Evolutionary conservation across 2,113 vertebrate genomes (phyloP).

Genomic region (Ramphastos sulfuratus): DNA sequence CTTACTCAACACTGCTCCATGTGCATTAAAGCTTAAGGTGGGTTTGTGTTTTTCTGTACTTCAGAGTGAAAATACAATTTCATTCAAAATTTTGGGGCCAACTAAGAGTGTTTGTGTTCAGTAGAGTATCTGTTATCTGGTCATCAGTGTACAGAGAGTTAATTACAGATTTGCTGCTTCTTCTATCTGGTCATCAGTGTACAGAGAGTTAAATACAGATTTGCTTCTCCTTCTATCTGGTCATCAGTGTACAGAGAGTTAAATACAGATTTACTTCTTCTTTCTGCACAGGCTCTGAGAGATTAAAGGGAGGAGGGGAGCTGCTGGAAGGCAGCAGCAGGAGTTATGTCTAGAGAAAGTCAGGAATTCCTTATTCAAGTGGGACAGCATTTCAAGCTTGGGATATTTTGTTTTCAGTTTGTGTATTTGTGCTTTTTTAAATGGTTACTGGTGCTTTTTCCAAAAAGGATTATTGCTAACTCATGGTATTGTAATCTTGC

Average conservation of each 20-base stretch:
- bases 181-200: neutral
- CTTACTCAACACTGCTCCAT: neutral
- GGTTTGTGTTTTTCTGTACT: neutral
- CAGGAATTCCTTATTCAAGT: neutral
- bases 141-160: neutral
- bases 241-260: neutral
- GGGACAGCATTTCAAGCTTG: neutral
- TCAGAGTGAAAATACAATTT: neutral
- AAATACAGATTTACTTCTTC: neutral
- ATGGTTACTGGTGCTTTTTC: neutral
- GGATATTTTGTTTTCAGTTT: neutral
- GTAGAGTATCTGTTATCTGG: neutral
- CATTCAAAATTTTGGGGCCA: neutral
- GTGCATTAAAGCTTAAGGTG: neutral
- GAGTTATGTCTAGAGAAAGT: neutral
- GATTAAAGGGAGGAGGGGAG: neutral
- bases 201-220: neutral
- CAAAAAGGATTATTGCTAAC: neutral
- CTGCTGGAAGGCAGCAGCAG: slow-evolving; percentile 2
- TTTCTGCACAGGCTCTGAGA: neutral
- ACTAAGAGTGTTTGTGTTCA: neutral
- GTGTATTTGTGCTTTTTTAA: neutral
- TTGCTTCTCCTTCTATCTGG: neutral
- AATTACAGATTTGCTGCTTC: neutral
- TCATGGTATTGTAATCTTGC: neutral